Evolutionary conservation across 2,888 invertebrate genomes (phyloP), one percentile per base, ranked within the genome.

Genomic region (Metopia argyrocephala): DNA sequence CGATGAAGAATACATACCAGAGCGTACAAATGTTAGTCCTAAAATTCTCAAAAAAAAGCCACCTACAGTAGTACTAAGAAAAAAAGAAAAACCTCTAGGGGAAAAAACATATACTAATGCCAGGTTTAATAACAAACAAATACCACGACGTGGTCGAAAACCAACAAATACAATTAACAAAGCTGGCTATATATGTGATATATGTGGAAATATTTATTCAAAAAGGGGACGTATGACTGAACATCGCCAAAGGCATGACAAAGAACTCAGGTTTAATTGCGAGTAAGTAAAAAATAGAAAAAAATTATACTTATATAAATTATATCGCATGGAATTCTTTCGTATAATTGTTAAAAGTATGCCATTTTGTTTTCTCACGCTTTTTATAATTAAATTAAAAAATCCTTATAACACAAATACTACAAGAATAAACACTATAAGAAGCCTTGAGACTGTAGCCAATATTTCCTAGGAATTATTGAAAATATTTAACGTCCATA

Each of bases 161-260:
- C 50, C 76, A 31, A 50, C 57, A 59, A 79, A 68, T 57, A 7
- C 85, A 7, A 20, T 9, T 3, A 85, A 86, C 48, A 85, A 87
- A 65, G 84, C 84, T 21, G 85, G 85, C 9, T 86, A 87, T 48
- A 89, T 89, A 6, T 89, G 89, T 68, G 90, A 89, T 82, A 82
- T 89, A 2, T 89, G 89, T 64, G 89, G 89, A 0, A 89, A 89
- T 78, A 87, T 86, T 21, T 89, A 87, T 71, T 84, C 85, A n/a
- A 89, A 89, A 64, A 86, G 87, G 1, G 88, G 89, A 12, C 86
- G 89, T 6, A 87, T 89, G 85, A 89, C 85, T 85, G 89, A 89
- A 21, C 89, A 89, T 76, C 87, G 89, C 25, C 85, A 88, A 1
- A 82, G 88, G 2, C 89, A 90, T 54, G 87, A 87, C 74, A 84